These are phyloP conservation scores for Xestia sexstrigata DNA, from an alignment of 2,888 invertebrate species.

Conservation along the genomic window DNA sequence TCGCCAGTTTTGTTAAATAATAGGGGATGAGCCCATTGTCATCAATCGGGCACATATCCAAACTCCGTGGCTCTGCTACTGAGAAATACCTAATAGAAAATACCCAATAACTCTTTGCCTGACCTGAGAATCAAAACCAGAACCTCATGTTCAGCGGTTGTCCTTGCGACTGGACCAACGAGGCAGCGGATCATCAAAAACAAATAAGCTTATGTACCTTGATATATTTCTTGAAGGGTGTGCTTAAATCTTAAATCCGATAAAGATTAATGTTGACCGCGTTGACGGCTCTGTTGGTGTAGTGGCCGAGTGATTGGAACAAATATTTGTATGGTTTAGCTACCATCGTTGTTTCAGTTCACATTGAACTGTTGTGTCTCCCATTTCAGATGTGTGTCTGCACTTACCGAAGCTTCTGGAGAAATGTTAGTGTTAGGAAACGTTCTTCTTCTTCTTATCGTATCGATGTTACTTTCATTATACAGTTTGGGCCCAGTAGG, in stretches of 20 bases:
- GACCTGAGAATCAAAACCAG: no score
- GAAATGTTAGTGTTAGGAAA: background rate
- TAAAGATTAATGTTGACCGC: conserved; percentile 13
- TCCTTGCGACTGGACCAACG: no score
- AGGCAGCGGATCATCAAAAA: background rate
- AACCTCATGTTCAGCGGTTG: no score
- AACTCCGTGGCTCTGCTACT: no score
- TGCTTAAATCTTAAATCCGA: background rate
- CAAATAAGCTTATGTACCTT: background rate
- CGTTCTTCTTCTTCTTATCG: background rate
- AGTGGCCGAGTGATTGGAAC: conserved; percentile 22
- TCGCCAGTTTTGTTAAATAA: no score
- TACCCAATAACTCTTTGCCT: no score
- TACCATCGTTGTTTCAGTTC: background rate
- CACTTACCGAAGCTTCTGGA: no score
- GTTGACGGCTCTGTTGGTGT: background rate
- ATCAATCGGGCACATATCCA: no score
- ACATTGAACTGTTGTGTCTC: background rate
- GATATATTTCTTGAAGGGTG: background rate
- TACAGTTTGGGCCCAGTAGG: no score
- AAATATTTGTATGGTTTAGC: conserved; percentile 23
- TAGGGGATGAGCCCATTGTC: no score
- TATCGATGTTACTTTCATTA: no score
- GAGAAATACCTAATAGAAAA: no score
- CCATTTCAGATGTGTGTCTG: conserved; percentile 3